Base-by-base conservation (phyloP, 2,888 invertebrate species). In the Siphonodentalium dalli region DNA sequence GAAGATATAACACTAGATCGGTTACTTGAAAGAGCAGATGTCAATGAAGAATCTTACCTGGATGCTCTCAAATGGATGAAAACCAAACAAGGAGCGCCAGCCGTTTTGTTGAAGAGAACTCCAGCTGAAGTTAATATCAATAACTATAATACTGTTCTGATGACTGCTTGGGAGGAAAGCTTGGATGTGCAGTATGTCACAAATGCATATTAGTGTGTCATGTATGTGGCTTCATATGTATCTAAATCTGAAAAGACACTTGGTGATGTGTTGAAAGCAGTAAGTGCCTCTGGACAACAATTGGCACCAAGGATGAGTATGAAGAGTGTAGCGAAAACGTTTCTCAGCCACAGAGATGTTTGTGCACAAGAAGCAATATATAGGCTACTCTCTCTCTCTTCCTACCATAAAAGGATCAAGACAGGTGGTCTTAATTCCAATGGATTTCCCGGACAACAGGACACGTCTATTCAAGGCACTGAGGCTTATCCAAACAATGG, bases 331-430 rank as follows among this genome's bases (percentile, higher is more conserved):
- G 46, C 56, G 9, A 31, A 45, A n/a, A 58, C 47, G 26, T 66
- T 69, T 26, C 44, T 62, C 1, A 47, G 48, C 15, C 57, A 62
- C 28, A 23, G 55, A 15, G 58, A 63, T 38, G 41, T 60, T 0
- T 54, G 59, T 46, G 57, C 58, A 20, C 55, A 63, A 26, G 63
- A 63, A 46, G 59, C 63, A 8, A 47, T 50, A 3, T 60, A 52
- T 23, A 24, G 60, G 2, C n/a, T 60, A 4, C 15, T 56, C 9
- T 59, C 60, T 7, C 27, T 63, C 3, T 18, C 39, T 42, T 45
- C 41, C 46, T 39, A 53, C 52, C 8, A 50, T 53, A 31, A n/a
- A n/a, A n/a, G n/a, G n/a, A n/a, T n/a, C n/a, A n/a, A n/a, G n/a
- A n/a, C n/a, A n/a, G n/a, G n/a, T n/a, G n/a, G n/a, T n/a, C n/a